Base-by-base conservation (phyloP, 2,797 vertebrate genomes). In the Scarus forsteni region DNA sequence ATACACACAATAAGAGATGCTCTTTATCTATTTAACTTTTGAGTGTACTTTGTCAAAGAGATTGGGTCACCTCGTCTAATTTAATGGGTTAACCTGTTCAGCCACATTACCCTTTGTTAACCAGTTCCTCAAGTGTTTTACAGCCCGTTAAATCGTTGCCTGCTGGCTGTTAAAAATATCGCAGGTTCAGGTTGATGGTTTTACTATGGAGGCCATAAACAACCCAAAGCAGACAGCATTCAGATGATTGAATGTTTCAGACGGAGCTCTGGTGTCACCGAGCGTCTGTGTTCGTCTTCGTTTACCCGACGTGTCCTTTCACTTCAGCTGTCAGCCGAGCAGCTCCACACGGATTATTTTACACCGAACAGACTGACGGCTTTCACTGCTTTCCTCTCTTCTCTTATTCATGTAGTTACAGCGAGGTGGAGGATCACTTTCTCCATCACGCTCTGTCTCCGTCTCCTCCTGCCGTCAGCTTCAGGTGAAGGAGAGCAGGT, bases 381-480 rank as follows among this genome's bases (percentile, higher is more conserved):
- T 10, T 75, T 59, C 53, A 40, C 63, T 66, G 66, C 73, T 74
- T 58, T 57, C 66, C 72, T 62, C 79, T 67, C 66, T 27, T 89
- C 61, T 75, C 70, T 86, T 84, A 85, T 86, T 85, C 65, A 80
- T 85, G 85, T 62, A 72, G 39, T 76, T 73, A 79, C 74, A 81
- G 57, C 9, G 42, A 6, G 42, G 43, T 2, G 8, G 19, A 3
- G 40, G 81, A 79, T 87, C 70, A 44, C 66, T 77, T 84, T 79
- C 66, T 27, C 19, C 65, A 16, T 76, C 73, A 36, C n/a, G 10
- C 49, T 48, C 52, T 7, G 12, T 42, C 48, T 67, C 52, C 18
- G 49, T 27, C 43, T 36, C 64, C 35, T 46, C 39, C 58, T 43
- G 38, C 40, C 8, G 34, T 70, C 77, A 54, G 34, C 46, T 16